Percentiles rank a stretch among this genome's conserved stretches.
These are phyloP conservation scores for Cyaniris semiargus DNA, from an alignment of 2,888 invertebrate genomes.

Conservation along the genomic window DNA sequence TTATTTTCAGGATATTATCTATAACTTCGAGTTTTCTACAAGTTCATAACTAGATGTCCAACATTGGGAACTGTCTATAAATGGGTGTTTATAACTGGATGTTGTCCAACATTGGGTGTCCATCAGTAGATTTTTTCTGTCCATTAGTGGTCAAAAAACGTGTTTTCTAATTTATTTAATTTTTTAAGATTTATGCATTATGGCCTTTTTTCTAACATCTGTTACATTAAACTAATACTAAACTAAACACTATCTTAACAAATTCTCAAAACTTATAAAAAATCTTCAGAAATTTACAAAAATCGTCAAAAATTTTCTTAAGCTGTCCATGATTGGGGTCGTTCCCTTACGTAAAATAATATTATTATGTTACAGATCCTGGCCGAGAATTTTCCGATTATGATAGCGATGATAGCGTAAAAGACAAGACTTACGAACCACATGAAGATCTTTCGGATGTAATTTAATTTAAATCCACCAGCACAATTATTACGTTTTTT, in stretches of 20 bases:
- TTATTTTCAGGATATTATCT: neutral
- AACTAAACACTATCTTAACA: too few species aligned
- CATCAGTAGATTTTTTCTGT: neutral
- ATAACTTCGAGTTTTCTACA: neutral
- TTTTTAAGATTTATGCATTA: neutral
- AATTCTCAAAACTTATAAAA: too few species aligned
- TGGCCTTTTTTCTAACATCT: neutral
- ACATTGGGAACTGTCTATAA: neutral
- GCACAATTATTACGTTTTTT: neutral
- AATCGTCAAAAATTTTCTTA: too few species aligned
- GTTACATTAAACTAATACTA: neutral
- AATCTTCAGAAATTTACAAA: too few species aligned
- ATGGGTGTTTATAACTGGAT: neutral
- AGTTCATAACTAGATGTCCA: neutral
- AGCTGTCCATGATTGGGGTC: too few species aligned
- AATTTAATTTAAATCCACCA: constrained; percentile 3
- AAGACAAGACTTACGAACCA: too few species aligned
- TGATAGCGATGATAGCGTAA: too few species aligned
- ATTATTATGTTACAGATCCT: too few species aligned
- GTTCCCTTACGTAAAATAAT: too few species aligned
- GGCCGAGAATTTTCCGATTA: too few species aligned
- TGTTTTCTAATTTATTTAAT: neutral
- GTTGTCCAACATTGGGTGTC: neutral
- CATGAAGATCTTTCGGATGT: too few species aligned
- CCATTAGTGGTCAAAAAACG: neutral